Conservation (phyloP, 2,113 vertebrate genomes). For the Gasterosteus aculeatus region DNA sequence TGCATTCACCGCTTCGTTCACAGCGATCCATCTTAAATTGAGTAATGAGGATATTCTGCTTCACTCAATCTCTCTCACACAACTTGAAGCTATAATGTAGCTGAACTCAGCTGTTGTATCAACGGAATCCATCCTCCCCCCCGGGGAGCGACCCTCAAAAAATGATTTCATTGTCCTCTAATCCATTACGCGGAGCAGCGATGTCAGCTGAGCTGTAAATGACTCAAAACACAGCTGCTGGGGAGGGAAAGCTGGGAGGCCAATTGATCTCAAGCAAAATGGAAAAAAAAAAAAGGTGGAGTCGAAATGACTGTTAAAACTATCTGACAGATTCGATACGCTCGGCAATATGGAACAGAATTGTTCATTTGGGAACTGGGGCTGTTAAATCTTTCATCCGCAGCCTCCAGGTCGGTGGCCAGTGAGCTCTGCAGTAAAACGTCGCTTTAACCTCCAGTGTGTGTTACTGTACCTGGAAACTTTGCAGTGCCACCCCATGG, state of each 20-base stretch:
- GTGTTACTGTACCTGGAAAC: conserved; percentile 29
- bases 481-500: conserved; percentile 67
- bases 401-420: conserved; percentile 61
- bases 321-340: conserved; percentile 76
- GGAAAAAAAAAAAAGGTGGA: conserved; percentile 67
- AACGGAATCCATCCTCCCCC: conserved; percentile 51
- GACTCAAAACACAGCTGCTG: conserved; percentile 77
- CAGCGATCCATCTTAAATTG: conserved; percentile 7
- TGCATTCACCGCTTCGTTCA: not conserved
- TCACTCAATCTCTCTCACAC: conserved; percentile 39
- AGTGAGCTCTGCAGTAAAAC: conserved; percentile 51
- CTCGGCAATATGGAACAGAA: conserved; percentile 68
- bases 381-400: conserved; percentile 80
- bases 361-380: conserved; percentile 80
- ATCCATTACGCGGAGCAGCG: conserved; percentile 60
- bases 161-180: conserved; percentile 71
- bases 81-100: conserved; percentile 44
- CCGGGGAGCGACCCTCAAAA: conserved; percentile 11
- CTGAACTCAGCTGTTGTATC: conserved; percentile 56
- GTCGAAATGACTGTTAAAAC: conserved; percentile 67
- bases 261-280: conserved; percentile 62
- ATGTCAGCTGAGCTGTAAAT: conserved; percentile 72
- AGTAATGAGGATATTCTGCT: conserved; percentile 33
- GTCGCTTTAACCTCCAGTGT: conserved; percentile 63
- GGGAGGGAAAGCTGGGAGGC: conserved; percentile 63